Percentiles rank a stretch among this genome's conserved stretches.
phyloP scores from a whole-genome alignment of 2,797 vertebrate species.

The Gallinago stenura region DNA sequence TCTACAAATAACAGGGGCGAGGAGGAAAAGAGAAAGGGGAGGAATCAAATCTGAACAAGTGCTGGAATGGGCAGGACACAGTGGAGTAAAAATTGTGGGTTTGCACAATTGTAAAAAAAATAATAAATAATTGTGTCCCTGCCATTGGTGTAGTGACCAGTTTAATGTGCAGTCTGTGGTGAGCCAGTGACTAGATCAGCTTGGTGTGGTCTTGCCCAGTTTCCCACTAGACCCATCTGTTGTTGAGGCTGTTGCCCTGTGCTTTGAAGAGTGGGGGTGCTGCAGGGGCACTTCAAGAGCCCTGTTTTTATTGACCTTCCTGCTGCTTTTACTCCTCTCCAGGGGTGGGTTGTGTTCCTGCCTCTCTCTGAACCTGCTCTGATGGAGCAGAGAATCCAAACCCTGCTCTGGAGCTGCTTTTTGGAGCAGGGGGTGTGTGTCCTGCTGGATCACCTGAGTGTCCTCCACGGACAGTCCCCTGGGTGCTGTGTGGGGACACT shows the following conservation, averaged over 20 bases:
- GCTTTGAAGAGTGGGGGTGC: background rate
- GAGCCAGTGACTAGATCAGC: background rate
- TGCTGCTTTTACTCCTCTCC: background rate
- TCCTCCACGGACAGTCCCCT: rapidly evolving
- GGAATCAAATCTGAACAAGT: background rate
- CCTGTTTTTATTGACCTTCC: background rate
- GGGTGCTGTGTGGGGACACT: rapidly evolving
- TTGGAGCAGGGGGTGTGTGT: background rate
- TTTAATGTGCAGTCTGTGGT: rapidly evolving
- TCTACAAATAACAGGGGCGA: background rate
- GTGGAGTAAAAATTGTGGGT: background rate
- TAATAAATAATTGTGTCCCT: background rate
- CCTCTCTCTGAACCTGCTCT: background rate
- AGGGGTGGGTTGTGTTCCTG: background rate
- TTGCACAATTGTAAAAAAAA: no score
- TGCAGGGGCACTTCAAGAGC: background rate
- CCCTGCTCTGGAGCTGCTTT: background rate
- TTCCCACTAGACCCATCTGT: rapidly evolving
- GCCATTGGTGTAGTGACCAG: rapidly evolving
- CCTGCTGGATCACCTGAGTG: background rate
- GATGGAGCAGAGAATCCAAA: background rate
- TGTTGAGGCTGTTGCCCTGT: background rate
- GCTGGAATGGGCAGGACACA: background rate
- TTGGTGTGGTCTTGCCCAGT: background rate
- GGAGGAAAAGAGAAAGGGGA: background rate